Conservation (phyloP, 2,888 invertebrate species). For the Hypomecis atomaria region DNA sequence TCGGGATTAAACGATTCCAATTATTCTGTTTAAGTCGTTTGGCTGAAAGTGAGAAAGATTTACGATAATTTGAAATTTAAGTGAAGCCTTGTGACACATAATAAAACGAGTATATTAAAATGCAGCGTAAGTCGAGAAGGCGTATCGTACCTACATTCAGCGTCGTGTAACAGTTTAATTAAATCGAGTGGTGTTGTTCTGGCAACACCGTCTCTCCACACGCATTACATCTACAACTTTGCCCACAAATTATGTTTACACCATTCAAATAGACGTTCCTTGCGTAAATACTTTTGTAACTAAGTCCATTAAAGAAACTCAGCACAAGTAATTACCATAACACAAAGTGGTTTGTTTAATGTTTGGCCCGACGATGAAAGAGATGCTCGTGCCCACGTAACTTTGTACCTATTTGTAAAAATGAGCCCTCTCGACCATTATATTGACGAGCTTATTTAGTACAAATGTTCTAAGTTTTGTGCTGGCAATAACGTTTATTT, state of each 20-base stretch:
- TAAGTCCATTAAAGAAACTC: slow-evolving; percentile 77
- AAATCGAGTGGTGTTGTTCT: slow-evolving; percentile 67
- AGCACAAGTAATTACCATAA: slow-evolving; percentile 74
- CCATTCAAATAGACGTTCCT: slow-evolving; percentile 76
- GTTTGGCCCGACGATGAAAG: slow-evolving; percentile 61
- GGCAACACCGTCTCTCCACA: slow-evolving; percentile 64
- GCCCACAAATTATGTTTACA: slow-evolving; percentile 80
- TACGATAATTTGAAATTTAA: slow-evolving; percentile 36
- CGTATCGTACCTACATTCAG: slow-evolving; percentile 41
- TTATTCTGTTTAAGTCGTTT: slow-evolving; percentile 53
- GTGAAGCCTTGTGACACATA: slow-evolving; percentile 30
- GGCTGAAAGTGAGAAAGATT: slow-evolving; percentile 35
- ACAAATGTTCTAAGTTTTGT: slow-evolving; percentile 46
- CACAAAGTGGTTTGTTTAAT: slow-evolving; percentile 69
- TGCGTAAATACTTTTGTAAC: slow-evolving; percentile 77
- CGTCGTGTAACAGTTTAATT: slow-evolving; percentile 69
- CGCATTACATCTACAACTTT: slow-evolving; percentile 75
- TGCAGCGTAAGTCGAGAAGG: slow-evolving; percentile 23
- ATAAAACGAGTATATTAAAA: slow-evolving; percentile 32
- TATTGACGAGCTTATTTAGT: slow-evolving; percentile 45
- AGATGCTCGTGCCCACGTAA: slow-evolving; percentile 49
- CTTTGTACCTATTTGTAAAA: slow-evolving; percentile 41
- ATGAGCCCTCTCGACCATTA: slow-evolving; percentile 40
- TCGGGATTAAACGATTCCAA: slow-evolving; percentile 63
- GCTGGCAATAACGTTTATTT: slow-evolving; percentile 59